These are phyloP conservation scores for Hippocampus guttulatus DNA, from an alignment of 2,113 vertebrate species.

Conservation along the genomic window DNA sequence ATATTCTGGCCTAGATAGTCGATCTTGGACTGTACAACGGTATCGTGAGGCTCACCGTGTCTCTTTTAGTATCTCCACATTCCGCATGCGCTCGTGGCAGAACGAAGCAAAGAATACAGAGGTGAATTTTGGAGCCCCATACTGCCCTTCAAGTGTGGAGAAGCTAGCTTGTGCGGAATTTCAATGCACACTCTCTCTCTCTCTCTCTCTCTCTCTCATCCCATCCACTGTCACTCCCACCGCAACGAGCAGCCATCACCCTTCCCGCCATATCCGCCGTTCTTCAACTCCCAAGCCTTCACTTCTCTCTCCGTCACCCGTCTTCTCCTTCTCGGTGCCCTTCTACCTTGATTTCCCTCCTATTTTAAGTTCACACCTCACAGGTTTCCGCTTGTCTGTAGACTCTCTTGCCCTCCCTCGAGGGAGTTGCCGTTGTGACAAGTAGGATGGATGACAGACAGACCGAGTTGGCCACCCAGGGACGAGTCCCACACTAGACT, in stretches of 20 bases:
- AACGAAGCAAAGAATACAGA: slow-evolving; percentile 12
- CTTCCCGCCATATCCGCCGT: slow-evolving; percentile 37
- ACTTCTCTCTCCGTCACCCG: slow-evolving; percentile 57
- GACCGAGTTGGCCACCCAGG: slow-evolving; percentile 27
- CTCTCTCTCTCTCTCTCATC: slow-evolving; percentile 32
- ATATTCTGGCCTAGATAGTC: slow-evolving; percentile 9
- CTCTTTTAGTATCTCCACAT: slow-evolving; percentile 17
- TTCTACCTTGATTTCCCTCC: slow-evolving; percentile 45
- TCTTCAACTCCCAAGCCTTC: slow-evolving; percentile 44
- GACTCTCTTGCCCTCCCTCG: slow-evolving; percentile 44
- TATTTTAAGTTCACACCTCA: slow-evolving; percentile 62
- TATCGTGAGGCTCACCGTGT: neutral
- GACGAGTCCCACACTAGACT: slow-evolving; percentile 34
- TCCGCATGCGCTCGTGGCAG: neutral
- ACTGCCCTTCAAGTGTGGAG: slow-evolving; percentile 60
- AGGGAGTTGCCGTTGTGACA: slow-evolving; percentile 58
- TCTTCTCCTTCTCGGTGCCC: slow-evolving; percentile 46
- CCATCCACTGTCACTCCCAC: slow-evolving; percentile 52
- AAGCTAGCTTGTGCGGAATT: slow-evolving; percentile 53
- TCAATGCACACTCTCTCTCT: slow-evolving; percentile 50
- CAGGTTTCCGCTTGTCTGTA: slow-evolving; percentile 53
- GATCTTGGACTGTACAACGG: slow-evolving; percentile 1
- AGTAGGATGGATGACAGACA: slow-evolving; percentile 66
- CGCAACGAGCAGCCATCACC: slow-evolving; percentile 63
- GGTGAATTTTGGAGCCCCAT: slow-evolving; percentile 40